Conservation (phyloP, 1,140 invertebrate genomes). For the Rhagoletis zephyria region DNA sequence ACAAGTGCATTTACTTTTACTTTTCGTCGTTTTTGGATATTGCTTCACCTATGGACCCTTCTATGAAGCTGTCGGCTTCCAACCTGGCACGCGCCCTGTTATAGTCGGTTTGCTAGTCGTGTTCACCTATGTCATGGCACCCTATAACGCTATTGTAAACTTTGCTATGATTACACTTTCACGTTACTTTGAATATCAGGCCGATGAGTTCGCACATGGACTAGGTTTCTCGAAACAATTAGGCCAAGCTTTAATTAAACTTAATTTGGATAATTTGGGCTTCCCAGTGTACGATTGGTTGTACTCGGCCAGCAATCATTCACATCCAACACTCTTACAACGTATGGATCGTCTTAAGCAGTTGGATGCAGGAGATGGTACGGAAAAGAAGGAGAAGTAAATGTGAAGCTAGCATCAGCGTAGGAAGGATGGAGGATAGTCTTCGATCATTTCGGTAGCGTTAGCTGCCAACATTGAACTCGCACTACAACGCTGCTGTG, state of each 20-base stretch:
- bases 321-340: slow-evolving; percentile 96
- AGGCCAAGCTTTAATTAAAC: slow-evolving; percentile 88
- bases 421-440: not conserved
- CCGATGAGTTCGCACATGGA: slow-evolving; percentile 92
- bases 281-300: slow-evolving; percentile 93
- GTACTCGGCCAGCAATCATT: slow-evolving; percentile 94
- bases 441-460: not conserved
- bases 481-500: not conserved
- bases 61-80: slow-evolving; percentile 91
- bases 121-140: slow-evolving; percentile 91
- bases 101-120: slow-evolving; percentile 94
- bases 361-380: slow-evolving; percentile 58
- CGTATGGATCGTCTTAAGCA: slow-evolving; percentile 78
- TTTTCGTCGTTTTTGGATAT: slow-evolving; percentile 90
- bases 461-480: not conserved
- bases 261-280: slow-evolving; percentile 94
- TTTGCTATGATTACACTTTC: slow-evolving; percentile 81
- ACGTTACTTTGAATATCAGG: slow-evolving; percentile 93
- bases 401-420: not conserved
- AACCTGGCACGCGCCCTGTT: slow-evolving; percentile 83
- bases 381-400: slow-evolving; percentile 50
- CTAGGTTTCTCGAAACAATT: slow-evolving; percentile 84
- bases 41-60: slow-evolving; percentile 86
- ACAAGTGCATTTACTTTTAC: slow-evolving; percentile 83
- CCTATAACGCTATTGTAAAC: slow-evolving; percentile 90